These are phyloP conservation scores for Conistra vaccinii DNA, from an alignment of 2,888 invertebrate genomes.

Conservation along the genomic window DNA sequence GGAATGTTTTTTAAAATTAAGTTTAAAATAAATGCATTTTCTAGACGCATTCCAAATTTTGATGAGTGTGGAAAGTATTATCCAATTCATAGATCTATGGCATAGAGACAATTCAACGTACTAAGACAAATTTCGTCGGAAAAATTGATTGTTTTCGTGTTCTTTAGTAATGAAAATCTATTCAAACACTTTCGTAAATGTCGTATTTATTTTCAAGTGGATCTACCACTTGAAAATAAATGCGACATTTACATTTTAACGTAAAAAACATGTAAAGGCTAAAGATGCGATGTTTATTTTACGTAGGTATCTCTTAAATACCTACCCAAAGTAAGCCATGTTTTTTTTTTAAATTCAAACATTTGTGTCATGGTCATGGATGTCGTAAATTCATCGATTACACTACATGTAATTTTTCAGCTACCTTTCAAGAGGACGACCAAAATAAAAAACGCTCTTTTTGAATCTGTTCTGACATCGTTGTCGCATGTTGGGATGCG, in stretches of 20 bases:
- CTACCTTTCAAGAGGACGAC: neutral
- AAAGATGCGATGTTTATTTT: neutral
- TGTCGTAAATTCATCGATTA: neutral
- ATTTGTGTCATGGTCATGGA: constrained; percentile 30
- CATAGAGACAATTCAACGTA: too few relatives aligned
- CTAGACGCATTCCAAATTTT: neutral
- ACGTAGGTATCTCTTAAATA: neutral
- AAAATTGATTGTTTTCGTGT: neutral
- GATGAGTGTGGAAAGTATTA: neutral
- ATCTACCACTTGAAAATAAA: too few relatives aligned
- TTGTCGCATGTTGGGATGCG: neutral
- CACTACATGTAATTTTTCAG: neutral
- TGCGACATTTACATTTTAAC: too few relatives aligned
- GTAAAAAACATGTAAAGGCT: neutral
- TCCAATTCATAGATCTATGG: neutral
- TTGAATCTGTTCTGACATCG: neutral
- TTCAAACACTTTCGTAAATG: neutral
- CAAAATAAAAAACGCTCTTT: neutral
- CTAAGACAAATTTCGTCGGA: too few relatives aligned
- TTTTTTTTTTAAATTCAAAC: neutral
- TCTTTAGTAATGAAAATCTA: neutral
- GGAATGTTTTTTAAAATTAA: neutral
- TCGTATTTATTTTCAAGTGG: too few relatives aligned
- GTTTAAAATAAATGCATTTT: neutral
- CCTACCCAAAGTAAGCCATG: constrained; percentile 18